phyloP scores from a whole-genome alignment of 2,888 invertebrate species.

The Tyria jacobaeae region DNA sequence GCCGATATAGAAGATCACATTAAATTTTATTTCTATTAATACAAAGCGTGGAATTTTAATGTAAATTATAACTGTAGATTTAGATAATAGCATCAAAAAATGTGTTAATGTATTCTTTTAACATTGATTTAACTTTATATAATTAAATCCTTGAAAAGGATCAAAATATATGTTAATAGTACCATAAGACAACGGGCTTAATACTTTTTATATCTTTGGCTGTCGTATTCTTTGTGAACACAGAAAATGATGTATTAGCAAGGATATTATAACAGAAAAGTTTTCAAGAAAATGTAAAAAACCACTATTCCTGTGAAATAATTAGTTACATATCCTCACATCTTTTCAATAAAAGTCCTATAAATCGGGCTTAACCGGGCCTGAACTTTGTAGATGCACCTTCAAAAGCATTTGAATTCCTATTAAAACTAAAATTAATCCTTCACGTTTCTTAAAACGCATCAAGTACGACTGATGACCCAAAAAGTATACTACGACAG shows the following conservation, averaged over 20 bases:
- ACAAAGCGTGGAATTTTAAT: slow-evolving; percentile 21
- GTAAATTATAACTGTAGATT: slow-evolving; percentile 13
- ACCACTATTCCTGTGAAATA: slow-evolving; percentile 29
- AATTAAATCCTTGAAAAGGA: not conserved
- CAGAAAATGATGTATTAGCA: slow-evolving; percentile 8
- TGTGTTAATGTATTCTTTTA: not conserved
- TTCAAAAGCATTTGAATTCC: slow-evolving; percentile 68
- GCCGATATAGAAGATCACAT: slow-evolving; percentile 25
- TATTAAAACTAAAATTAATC: slow-evolving; percentile 79
- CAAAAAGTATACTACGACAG: slow-evolving; percentile 77
- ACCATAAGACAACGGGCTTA: too few relatives aligned
- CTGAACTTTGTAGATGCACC: slow-evolving; percentile 53
- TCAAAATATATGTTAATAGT: too few relatives aligned
- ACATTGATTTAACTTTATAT: not conserved
- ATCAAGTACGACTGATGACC: slow-evolving; percentile 78
- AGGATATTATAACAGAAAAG: slow-evolving; percentile 12
- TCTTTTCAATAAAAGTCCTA: slow-evolving; percentile 57
- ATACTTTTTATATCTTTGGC: not conserved
- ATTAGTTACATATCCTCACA: slow-evolving; percentile 48
- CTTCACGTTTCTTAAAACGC: slow-evolving; percentile 74
- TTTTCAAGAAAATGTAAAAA: slow-evolving; percentile 23
- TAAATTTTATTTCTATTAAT: slow-evolving; percentile 25
- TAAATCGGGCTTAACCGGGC: slow-evolving; percentile 59
- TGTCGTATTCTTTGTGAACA: not conserved
- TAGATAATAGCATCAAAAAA: not conserved